Base-by-base conservation (phyloP, 2,113 vertebrate genomes). In the Salvator merianae region DNA sequence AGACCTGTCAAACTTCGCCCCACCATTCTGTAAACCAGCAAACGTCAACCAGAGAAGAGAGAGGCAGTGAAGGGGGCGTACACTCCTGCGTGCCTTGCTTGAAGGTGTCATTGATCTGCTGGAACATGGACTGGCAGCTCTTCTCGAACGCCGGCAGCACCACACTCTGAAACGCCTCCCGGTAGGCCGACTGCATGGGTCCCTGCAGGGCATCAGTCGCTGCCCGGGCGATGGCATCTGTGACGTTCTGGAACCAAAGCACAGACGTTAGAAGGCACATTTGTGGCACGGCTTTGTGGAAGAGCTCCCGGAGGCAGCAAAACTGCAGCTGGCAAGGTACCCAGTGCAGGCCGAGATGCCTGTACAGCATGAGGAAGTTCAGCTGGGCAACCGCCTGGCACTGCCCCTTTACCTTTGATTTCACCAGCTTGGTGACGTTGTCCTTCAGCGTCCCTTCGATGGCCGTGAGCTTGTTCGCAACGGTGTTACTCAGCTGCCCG, bases 71-170 rank as follows among this genome's bases (percentile, higher is more conserved):
- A 43, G 79, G 3, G 10, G 55, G 94, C 97, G 97, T 95, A 99
- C 99, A 99, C 92, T 99, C 99, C 74, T 98, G 97, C 0, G 99
- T 99, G 84, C 99, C 99, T 93, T 98, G 97, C 86, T 98, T 98
- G 94, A 99, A 99, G 94, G 98, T 99, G 93, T 99, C 98, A 34
- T 99, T 99, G 95, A 99, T 99, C 84, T 99, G 99, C 92, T 99
- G 98, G 93, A 99, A 99, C 98, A 99, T 99, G 90, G 98, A 97
- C 95, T 99, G 99, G 91, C 98, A 99, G 92, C 97, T 97, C 95
- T 98, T 97, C 93, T 99, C 98, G 0, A 99, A 99, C 22, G 98
- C 97, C 0, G 98, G 99, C 88, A 99, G 94, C 79, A 99, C 97
- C 0, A 98, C 93, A 5, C 97, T 97, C 95, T 99, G 98, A 91